Conservation (phyloP, 2,113 vertebrate species). For the Indicator indicator region DNA sequence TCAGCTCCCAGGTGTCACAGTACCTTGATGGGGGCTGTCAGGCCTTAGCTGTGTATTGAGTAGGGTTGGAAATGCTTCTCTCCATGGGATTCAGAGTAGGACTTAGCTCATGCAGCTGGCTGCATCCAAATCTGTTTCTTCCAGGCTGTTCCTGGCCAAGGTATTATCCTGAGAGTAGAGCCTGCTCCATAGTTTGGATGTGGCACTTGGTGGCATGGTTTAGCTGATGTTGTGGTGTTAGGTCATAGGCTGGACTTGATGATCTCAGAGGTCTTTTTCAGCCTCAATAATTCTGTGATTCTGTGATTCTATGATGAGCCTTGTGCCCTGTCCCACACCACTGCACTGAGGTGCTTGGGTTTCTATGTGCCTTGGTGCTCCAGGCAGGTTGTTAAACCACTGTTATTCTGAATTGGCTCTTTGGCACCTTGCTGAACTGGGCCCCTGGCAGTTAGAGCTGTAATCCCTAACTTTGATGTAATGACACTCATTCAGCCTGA, state of each 20-base stretch:
- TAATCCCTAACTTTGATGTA: not conserved
- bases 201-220: too few species aligned
- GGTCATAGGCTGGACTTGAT: too few species aligned
- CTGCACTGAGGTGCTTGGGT: not conserved
- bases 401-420: not conserved
- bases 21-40: accelerated
- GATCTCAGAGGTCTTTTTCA: too few species aligned
- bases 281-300: too few species aligned
- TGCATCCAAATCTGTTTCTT: not conserved
- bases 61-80: not conserved
- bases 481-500: not conserved
- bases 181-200: not conserved
- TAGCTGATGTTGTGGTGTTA: too few species aligned
- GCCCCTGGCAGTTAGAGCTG: not conserved
- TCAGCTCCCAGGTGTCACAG: not conserved
- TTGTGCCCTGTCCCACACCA: accelerated
- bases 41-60: not conserved
- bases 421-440: not conserved
- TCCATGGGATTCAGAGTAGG: not conserved
- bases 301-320: not conserved
- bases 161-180: not conserved
- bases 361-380: not conserved
- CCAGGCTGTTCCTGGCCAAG: not conserved
- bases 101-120: not conserved
- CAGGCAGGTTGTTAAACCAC: not conserved